Evolutionary conservation across 1,140 invertebrate species (phyloP).

Genomic region (Ostrea denselamellosa): DNA sequence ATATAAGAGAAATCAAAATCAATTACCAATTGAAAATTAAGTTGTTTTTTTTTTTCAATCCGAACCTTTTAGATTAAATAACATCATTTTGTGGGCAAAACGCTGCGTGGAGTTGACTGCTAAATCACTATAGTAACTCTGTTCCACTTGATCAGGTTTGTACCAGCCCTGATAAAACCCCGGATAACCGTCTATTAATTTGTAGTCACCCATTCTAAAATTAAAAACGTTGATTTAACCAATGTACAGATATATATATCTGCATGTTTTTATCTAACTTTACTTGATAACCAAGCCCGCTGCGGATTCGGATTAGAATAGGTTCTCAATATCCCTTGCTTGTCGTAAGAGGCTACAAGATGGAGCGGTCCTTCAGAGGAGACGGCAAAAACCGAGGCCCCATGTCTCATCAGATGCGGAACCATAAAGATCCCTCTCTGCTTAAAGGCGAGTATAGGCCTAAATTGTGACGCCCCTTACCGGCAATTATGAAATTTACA

Average conservation of each 20-base stretch:
- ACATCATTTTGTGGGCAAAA: constrained; percentile 15
- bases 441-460: too few species aligned
- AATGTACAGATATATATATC: background rate
- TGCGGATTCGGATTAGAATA: too few species aligned
- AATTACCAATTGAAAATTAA: background rate
- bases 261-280: background rate
- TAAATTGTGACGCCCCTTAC: too few species aligned
- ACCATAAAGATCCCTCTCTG: too few species aligned
- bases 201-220: constrained; percentile 57
- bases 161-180: constrained; percentile 60
- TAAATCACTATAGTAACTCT: background rate
- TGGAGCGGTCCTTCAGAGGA: too few species aligned
- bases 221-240: background rate
- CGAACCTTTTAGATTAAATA: constrained; percentile 27
- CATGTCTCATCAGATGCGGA: too few species aligned
- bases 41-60: background rate
- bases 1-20: background rate
- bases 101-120: background rate
- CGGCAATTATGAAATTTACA: too few species aligned
- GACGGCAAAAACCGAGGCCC: too few species aligned
- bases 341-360: too few species aligned
- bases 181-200: constrained; percentile 58
- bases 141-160: constrained; percentile 47
- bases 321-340: too few species aligned
- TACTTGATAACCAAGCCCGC: too few species aligned